Evolutionary conservation across 1,140 invertebrate species (phyloP).

Genomic region (Caenorhabditis inopinata): DNA sequence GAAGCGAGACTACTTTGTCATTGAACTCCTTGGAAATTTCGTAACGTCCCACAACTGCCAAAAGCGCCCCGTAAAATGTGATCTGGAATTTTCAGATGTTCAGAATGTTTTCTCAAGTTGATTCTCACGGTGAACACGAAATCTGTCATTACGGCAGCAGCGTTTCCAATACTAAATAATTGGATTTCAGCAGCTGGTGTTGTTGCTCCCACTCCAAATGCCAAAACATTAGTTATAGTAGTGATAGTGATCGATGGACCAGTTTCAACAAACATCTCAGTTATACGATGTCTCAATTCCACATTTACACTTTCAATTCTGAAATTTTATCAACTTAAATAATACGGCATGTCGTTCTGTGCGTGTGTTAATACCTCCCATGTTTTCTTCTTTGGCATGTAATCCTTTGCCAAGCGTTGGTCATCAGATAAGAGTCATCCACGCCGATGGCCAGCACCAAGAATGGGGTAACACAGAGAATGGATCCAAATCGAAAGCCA

Average conservation of each 20-base stretch:
- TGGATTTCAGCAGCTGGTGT: constrained; percentile 66
- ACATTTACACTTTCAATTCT: neutral
- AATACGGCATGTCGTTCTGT: neutral
- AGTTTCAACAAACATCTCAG: constrained; percentile 62
- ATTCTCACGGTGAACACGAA: constrained; percentile 60
- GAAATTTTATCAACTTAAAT: neutral
- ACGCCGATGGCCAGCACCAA: constrained; percentile 64
- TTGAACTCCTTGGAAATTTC: constrained; percentile 51
- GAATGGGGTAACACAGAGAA: constrained; percentile 57
- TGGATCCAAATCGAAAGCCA: constrained; percentile 57
- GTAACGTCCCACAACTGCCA: constrained; percentile 56
- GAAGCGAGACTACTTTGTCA: neutral
- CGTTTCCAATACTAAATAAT: constrained; percentile 65
- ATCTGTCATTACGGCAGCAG: constrained; percentile 60
- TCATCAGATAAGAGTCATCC: constrained; percentile 63
- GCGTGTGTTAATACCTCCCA: neutral
- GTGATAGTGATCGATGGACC: constrained; percentile 65
- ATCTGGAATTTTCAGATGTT: too few relatives aligned
- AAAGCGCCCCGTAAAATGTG: constrained; percentile 59
- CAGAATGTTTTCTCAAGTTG: too few relatives aligned
- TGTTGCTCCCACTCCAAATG: constrained; percentile 63
- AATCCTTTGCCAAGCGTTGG: constrained; percentile 55
- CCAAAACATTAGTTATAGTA: constrained; percentile 62
- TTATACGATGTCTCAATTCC: constrained; percentile 43
- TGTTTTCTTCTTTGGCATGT: constrained; percentile 26